Conservation (phyloP, 2,113 vertebrate species). For the Microtus montanus region DNA sequence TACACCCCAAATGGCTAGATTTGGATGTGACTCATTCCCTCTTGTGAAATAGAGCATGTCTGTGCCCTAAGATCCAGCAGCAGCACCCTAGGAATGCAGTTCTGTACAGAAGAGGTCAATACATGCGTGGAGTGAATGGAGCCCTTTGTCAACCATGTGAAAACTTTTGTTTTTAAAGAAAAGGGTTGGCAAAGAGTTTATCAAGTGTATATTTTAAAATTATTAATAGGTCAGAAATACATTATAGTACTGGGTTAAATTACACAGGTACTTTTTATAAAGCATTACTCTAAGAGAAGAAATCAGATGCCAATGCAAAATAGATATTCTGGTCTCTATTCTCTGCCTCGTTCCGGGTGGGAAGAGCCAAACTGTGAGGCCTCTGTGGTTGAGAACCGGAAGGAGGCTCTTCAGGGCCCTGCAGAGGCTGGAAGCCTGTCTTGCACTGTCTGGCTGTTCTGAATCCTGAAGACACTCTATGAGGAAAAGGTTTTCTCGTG, state of each 20-base stretch:
- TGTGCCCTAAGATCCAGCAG: not conserved
- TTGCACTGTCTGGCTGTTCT: not conserved
- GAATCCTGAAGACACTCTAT: not conserved
- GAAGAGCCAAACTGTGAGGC: not conserved
- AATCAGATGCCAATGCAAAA: not conserved
- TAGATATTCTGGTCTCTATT: not conserved
- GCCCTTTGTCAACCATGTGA: not conserved
- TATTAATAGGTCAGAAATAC: conserved; percentile 24
- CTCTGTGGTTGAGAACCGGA: not conserved
- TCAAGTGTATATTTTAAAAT: not conserved
- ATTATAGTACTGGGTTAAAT: conserved; percentile 17
- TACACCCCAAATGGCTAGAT: not conserved
- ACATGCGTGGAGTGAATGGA: not conserved
- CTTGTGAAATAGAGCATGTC: not conserved
- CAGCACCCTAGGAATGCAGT: not conserved
- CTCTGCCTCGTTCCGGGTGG: not conserved
- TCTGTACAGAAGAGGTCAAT: not conserved
- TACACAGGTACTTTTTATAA: not conserved
- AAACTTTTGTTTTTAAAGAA: not conserved
- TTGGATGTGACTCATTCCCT: not conserved
- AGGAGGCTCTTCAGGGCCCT: not conserved
- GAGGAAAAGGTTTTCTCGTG: not conserved
- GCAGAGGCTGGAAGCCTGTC: not conserved
- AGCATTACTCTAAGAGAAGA: conserved; percentile 12
- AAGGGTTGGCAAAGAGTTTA: not conserved